phyloP scores from a whole-genome alignment of 2,797 vertebrate species.

The Pseudomugil gertrudae region DNA sequence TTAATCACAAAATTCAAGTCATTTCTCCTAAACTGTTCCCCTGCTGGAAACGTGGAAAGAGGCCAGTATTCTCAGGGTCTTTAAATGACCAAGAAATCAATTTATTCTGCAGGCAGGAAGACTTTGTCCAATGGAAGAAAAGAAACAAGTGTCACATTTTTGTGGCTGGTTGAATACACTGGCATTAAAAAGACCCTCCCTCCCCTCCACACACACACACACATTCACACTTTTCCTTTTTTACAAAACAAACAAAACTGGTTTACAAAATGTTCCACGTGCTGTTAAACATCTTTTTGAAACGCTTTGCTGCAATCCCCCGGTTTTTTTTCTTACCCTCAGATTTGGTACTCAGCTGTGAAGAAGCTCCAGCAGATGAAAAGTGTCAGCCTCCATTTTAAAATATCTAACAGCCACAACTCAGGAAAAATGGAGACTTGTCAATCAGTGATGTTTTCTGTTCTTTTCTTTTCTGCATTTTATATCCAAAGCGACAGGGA shows the following conservation, averaged over 20 bases:
- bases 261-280: conserved; percentile 20
- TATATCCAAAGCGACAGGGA: conserved; percentile 72
- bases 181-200: conserved; percentile 10
- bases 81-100: conserved; percentile 40
- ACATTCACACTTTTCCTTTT: too few species aligned
- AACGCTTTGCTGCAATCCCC: neutral
- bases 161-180: conserved; percentile 15
- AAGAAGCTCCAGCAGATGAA: conserved; percentile 28
- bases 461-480: conserved; percentile 46
- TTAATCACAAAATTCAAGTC: conserved; percentile 20
- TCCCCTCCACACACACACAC: neutral
- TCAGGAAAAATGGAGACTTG: conserved; percentile 70
- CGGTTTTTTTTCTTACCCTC: neutral
- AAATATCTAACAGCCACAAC: conserved; percentile 50
- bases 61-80: conserved; percentile 62
- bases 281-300: conserved; percentile 30
- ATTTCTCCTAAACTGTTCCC: neutral
- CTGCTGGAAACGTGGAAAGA: conserved; percentile 41
- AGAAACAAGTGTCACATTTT: neutral
- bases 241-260: too few species aligned
- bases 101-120: conserved; percentile 33
- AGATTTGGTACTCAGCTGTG: conserved; percentile 15
- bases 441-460: conserved; percentile 60
- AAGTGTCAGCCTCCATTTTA: conserved; percentile 34
- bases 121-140: conserved; percentile 37